These are phyloP conservation scores for Caretta caretta DNA, from an alignment of 2,113 vertebrate genomes.

Conservation along the genomic window DNA sequence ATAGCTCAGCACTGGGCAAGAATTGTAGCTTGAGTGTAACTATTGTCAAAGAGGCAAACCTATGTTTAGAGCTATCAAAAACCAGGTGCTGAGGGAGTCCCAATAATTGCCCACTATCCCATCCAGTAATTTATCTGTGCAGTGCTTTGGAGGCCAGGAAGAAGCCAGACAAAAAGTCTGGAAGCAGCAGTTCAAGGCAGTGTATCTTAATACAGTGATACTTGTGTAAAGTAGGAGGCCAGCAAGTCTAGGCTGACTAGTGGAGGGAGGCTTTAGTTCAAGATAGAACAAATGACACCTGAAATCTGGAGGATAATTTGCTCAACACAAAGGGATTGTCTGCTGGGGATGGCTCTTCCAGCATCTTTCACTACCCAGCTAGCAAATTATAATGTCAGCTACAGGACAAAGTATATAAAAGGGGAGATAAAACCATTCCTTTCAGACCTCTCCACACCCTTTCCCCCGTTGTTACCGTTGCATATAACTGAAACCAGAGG, in stretches of 20 bases:
- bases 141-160: background rate
- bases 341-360: background rate
- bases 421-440: background rate
- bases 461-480: background rate
- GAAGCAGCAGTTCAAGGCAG: constrained; percentile 15
- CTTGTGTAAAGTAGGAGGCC: background rate
- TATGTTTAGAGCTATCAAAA: background rate
- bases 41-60: background rate
- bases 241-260: background rate
- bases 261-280: background rate
- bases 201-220: background rate
- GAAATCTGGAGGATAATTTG: background rate
- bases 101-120: background rate
- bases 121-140: background rate
- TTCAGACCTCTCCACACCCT: background rate
- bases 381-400: background rate
- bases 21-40: background rate
- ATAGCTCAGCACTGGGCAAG: background rate
- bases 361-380: background rate
- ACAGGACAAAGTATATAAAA: background rate
- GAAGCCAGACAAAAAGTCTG: constrained; percentile 51
- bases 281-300: background rate
- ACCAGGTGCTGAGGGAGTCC: rapidly evolving
- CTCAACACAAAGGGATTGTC: background rate
- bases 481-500: background rate